A percentile compares a stretch with the other conserved stretches of the same genome.
Evolutionary conservation across 2,888 invertebrate species (phyloP).

Genomic region (Torymus aiolomorphi): DNA sequence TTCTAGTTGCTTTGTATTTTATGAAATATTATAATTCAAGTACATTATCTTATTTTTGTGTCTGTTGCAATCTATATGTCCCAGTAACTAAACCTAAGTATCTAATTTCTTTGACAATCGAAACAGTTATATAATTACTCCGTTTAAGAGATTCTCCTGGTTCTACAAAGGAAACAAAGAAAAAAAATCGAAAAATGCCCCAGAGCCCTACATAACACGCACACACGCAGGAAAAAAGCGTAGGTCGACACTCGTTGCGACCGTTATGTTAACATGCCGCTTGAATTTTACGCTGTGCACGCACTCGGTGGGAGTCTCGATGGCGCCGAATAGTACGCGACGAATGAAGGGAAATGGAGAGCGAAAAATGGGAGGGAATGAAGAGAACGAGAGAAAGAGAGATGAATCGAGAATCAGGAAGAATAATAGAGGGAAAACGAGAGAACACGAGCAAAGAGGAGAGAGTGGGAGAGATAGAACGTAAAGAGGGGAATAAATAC

Average conservation of each 20-base stretch:
- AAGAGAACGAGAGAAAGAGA: constrained; percentile 23
- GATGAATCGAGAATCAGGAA: constrained; percentile 53
- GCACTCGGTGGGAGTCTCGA: constrained; percentile 66
- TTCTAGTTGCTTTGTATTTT: too few relatives aligned
- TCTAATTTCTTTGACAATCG: too few relatives aligned
- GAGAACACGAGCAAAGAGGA: constrained; percentile 43
- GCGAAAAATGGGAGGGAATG: constrained; percentile 11
- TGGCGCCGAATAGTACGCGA: constrained; percentile 54
- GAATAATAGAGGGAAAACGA: constrained; percentile 34
- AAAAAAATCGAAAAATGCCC: constrained; percentile 67
- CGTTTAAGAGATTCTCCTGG: too few relatives aligned
- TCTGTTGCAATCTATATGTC: too few relatives aligned
- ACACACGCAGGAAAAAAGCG: constrained; percentile 31
- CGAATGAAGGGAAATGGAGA: constrained; percentile 56
- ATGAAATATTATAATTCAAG: too few relatives aligned
- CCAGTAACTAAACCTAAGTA: too few relatives aligned
- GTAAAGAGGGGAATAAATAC: constrained; percentile 10
- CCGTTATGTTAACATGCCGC: constrained; percentile 49
- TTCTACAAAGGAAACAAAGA: constrained; percentile 21
- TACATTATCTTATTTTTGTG: too few relatives aligned
- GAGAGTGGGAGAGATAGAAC: constrained; percentile 5
- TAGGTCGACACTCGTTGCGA: constrained; percentile 42
- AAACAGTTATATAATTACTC: too few relatives aligned
- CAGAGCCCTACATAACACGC: constrained; percentile 68
- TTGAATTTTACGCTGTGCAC: constrained; percentile 64